phyloP scores from a whole-genome alignment of 2,113 vertebrate genomes.

The Poeciliopsis prolifica region DNA sequence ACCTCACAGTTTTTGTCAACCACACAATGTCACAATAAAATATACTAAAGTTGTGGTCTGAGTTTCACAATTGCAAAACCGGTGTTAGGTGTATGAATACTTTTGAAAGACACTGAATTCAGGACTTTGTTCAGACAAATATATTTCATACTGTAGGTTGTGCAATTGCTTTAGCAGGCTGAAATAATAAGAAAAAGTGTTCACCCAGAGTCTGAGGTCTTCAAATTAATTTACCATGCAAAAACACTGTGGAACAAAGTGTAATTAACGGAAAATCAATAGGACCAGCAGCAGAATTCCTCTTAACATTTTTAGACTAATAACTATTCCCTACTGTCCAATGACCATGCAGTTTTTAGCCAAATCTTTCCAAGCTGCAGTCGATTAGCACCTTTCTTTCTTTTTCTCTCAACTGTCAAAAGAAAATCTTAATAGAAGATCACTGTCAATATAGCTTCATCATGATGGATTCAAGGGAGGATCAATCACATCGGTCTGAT shows the following conservation, averaged over 20 bases:
- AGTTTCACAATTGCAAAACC: background rate
- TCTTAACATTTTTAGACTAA: constrained; percentile 39
- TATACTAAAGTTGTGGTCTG: background rate
- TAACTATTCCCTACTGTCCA: constrained; percentile 29
- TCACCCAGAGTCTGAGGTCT: constrained; percentile 26
- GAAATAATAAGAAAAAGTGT: constrained; percentile 37
- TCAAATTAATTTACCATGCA: constrained; percentile 44
- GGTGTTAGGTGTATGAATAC: background rate
- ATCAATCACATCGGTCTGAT: constrained; percentile 69
- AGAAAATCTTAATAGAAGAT: constrained; percentile 63
- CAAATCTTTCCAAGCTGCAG: constrained; percentile 18
- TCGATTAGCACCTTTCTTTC: constrained; percentile 45
- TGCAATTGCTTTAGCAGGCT: constrained; percentile 13
- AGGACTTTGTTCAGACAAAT: constrained; percentile 36
- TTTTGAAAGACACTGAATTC: constrained; percentile 5
- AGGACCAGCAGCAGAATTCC: constrained; percentile 37
- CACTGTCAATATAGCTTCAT: constrained; percentile 69
- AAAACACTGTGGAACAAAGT: constrained; percentile 44
- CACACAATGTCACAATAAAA: background rate
- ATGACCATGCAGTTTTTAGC: constrained; percentile 25
- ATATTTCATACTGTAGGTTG: constrained; percentile 10
- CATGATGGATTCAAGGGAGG: constrained; percentile 74
- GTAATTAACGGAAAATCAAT: constrained; percentile 69
- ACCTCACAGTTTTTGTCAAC: background rate
- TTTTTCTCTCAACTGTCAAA: constrained; percentile 27